Base-by-base conservation (phyloP, 2,113 vertebrate genomes). In the Xenopus borealis region DNA sequence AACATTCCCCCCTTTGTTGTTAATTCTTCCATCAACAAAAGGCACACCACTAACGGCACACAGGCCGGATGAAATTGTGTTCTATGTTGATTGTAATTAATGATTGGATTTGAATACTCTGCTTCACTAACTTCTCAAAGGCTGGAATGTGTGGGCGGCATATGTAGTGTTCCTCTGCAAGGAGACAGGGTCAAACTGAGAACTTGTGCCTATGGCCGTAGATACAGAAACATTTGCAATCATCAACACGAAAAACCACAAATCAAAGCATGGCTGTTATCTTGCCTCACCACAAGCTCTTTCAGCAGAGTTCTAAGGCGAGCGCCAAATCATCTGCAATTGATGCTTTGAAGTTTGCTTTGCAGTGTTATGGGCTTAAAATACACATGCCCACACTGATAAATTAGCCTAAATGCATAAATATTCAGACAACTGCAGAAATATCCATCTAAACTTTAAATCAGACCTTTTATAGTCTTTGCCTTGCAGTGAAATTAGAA, bases 221-320 rank as follows among this genome's bases (percentile, higher is more conserved):
- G 84, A 87, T 83, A 72, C 47, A 75, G 77, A 82, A 82, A 81
- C 72, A 78, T 11, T 62, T 62, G 33, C 72, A n/a, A 76, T 53
- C 10, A 81, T 82, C 78, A 27, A 66, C 30, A 86, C 82, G 84
- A 40, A 84, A 83, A 73, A 64, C 78, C 72, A 61, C 3, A 77
- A 88, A 90, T 92, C 89, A 88, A 88, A 88, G 86, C 78, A 3
- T 16, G 1, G 62, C 78, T 72, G 59, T 88, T 90, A 88, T 88
- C 87, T 87, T 79, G 45, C 79, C 81, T 76, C 78, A 79, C 75
- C 88, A 90, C 88, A 82, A 89, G 83, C 72, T 73, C 74, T 85
- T 76, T 82, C 76, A 72, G 71, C 80, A 73, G 82, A 83, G 72
- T 80, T 81, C 72, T 72, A 62, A 55, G 53, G 53, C 53, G 16